These are phyloP conservation scores for Phalacrocorax aristotelis DNA, from an alignment of 2,113 vertebrate species.

Conservation along the genomic window DNA sequence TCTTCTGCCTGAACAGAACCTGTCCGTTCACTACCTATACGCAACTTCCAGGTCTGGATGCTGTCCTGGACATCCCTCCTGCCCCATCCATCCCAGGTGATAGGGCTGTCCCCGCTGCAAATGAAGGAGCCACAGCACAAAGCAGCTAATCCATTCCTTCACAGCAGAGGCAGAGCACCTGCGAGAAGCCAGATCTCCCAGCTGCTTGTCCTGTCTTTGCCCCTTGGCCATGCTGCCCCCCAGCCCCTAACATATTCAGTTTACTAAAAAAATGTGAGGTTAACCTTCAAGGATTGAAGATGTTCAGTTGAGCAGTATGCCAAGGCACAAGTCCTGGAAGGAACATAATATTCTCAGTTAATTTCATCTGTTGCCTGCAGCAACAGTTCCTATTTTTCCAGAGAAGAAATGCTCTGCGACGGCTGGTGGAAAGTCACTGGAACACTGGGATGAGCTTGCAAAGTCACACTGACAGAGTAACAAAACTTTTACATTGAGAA, in stretches of 20 bases:
- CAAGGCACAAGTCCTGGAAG: neutral
- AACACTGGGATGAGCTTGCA: neutral
- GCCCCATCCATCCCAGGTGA: neutral
- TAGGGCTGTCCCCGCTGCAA: neutral
- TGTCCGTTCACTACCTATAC: accelerated
- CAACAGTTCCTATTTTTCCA: neutral
- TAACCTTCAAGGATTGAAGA: neutral
- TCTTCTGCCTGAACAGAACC: neutral
- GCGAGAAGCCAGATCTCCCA: neutral
- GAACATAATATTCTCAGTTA: neutral
- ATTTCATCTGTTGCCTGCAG: neutral
- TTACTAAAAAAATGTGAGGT: neutral
- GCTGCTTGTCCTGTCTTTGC: neutral
- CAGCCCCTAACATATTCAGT: accelerated
- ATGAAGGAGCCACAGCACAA: neutral
- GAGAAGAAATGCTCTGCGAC: neutral
- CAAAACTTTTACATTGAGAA: neutral
- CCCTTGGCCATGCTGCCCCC: neutral
- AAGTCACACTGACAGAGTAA: neutral
- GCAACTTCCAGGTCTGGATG: accelerated
- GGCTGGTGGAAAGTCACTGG: neutral
- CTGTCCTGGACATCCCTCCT: neutral
- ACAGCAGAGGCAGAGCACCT: neutral
- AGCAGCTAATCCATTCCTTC: neutral
- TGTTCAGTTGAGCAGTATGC: neutral